Conservation (phyloP, 2,888 invertebrate species). For the Cantharis flavilabris region DNA sequence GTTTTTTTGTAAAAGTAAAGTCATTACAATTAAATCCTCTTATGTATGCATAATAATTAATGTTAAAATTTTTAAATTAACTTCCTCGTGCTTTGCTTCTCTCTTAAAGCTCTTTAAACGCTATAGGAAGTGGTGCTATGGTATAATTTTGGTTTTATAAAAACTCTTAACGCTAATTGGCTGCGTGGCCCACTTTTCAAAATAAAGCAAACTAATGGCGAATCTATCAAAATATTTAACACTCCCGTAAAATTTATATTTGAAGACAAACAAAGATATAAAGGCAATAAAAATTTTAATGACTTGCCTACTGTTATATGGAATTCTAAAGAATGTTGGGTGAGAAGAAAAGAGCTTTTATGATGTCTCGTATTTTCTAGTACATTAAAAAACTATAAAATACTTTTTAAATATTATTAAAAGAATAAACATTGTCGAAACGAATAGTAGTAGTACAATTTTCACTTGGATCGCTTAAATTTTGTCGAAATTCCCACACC, state of each 20-base stretch:
- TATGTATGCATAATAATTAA: slow-evolving; percentile 21
- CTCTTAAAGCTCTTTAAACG: not conserved
- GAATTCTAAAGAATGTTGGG: slow-evolving; percentile 36
- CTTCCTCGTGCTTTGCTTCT: slow-evolving; percentile 9
- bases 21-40: slow-evolving; percentile 20
- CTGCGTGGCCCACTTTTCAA: not conserved
- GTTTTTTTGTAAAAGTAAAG: slow-evolving; percentile 25
- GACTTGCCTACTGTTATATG: slow-evolving; percentile 38
- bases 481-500: not conserved
- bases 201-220: slow-evolving; percentile 18
- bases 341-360: slow-evolving; percentile 35
- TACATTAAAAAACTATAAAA: slow-evolving; percentile 28
- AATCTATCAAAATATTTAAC: slow-evolving; percentile 32
- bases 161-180: not conserved
- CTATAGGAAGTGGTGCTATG: not conserved
- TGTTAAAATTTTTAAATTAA: slow-evolving; percentile 12
- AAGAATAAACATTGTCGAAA: not conserved
- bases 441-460: not conserved
- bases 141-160: not conserved
- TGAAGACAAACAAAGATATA: slow-evolving; percentile 41
- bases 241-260: slow-evolving; percentile 38
- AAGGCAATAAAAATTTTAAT: slow-evolving; percentile 42
- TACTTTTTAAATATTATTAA: slow-evolving; percentile 13
- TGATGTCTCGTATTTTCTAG: slow-evolving; percentile 21
- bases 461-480: not conserved